Evolutionary conservation across 2,888 invertebrate genomes (phyloP), one percentile per base, ranked within the genome.

Genomic region (Agrochola circellaris): DNA sequence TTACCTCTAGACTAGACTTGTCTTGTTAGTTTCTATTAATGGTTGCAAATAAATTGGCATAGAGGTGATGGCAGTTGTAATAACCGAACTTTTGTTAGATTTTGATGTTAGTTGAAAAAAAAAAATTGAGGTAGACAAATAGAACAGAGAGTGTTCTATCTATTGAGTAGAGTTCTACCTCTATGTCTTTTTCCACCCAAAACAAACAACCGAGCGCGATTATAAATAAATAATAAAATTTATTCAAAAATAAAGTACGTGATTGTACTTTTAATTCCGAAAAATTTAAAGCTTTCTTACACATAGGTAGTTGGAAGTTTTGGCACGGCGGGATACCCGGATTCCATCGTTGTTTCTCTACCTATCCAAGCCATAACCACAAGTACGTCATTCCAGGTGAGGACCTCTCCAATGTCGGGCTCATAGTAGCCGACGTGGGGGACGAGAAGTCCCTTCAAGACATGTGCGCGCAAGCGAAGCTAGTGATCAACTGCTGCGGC

Each of bases 401-500:
- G 85, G 97, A 97, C 87, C 91, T 98, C 38, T 97, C 97, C 15
- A 94, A 97, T 54, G 97, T 97, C 54, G 97, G 97, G 54, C 97
- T 98, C 17, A 97, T 99, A 66, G 94, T 98, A 73, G 99, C 99
- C 0, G 99, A 99, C 91, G 97, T 98, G 0, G 96, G 96, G 4
- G 97, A 99, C 92, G 97, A 97, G 77, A 96, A 97, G 56, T 98
- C 99, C 0, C 93, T 99, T 30, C 93, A 97, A 61, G 97, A 97
- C 74, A 99, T 99, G 99, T 98, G 99, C 64, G 95, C 97, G 67
- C 97, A 97, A 87, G 97, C 98, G 11, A 98, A 97, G 89, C 97
- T 99, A 74, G 71, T 99, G 42, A 97, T 99, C 1, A 99, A 99
- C 95, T 99, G 99, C 94, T 99, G 99, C 87, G 99, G 99, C 0